Evolutionary conservation across 2,797 vertebrate species (phyloP).

Genomic region (Peromyscus aztecus): DNA sequence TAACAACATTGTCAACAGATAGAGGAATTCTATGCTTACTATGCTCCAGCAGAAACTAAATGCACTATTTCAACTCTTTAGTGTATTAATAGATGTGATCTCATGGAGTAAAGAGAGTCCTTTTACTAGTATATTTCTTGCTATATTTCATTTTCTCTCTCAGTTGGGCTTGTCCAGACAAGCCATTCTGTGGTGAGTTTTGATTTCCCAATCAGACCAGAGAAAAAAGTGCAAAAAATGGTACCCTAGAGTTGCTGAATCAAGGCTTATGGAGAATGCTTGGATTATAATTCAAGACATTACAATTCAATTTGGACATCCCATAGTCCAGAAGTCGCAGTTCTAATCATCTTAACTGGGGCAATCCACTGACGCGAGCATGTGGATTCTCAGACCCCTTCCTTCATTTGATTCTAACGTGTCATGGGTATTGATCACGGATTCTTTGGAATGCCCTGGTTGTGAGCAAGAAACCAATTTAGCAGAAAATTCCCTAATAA

Average conservation of each 20-base stretch:
- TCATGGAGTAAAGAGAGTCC: not conserved
- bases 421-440: not conserved
- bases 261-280: not conserved
- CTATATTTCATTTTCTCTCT: not conserved
- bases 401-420: not conserved
- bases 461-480: not conserved
- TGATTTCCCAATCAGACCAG: not conserved
- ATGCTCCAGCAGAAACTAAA: not conserved
- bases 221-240: constrained; percentile 20
- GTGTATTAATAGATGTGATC: not conserved
- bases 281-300: not conserved
- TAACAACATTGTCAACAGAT: not conserved
- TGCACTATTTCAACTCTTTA: not conserved
- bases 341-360: not conserved
- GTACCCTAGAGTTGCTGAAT: not conserved
- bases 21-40: not conserved
- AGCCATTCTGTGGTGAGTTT: constrained; percentile 5
- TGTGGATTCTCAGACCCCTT: not conserved
- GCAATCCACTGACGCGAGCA: not conserved
- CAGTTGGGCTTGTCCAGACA: not conserved
- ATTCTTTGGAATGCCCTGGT: not conserved
- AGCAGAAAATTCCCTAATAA: constrained; percentile 3
- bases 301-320: not conserved
- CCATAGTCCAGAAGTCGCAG: not conserved
- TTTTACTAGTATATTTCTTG: constrained; percentile 16